A percentile compares a stretch with the other conserved stretches of the same genome.
Evolutionary conservation across 2,797 vertebrate species (phyloP).

Genomic region (Cuculus canorus): DNA sequence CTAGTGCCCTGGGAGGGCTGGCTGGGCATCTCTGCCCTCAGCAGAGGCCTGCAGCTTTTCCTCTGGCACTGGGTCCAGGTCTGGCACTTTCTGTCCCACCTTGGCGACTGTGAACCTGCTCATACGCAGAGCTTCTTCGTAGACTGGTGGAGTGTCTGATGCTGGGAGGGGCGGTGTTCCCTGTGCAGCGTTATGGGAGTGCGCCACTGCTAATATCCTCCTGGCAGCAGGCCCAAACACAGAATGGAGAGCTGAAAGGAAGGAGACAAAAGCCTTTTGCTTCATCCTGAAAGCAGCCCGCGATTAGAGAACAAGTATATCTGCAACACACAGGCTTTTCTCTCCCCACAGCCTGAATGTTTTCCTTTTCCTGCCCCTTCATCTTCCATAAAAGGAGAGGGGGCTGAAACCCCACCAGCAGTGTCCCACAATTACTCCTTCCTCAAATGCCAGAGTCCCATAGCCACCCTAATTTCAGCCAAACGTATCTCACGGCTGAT

Average conservation of each 20-base stretch:
- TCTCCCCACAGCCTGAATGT: neutral
- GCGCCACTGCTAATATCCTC: constrained; percentile 77
- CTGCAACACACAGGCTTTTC: neutral
- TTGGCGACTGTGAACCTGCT: constrained; percentile 78
- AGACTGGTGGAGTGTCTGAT: constrained; percentile 75
- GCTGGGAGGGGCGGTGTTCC: neutral
- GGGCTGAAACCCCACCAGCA: neutral
- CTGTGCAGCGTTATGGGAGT: constrained; percentile 40
- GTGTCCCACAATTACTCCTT: neutral
- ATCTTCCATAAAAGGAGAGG: neutral
- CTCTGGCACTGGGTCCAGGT: constrained; percentile 66
- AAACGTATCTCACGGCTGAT: accelerated
- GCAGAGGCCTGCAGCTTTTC: constrained; percentile 48
- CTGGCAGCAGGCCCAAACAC: constrained; percentile 78
- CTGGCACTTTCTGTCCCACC: constrained; percentile 64
- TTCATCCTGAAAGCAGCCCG: neutral
- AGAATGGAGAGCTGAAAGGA: constrained; percentile 77
- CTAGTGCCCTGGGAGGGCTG: neutral
- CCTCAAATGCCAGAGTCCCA: neutral
- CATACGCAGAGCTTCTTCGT: constrained; percentile 79
- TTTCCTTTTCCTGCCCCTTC: neutral
- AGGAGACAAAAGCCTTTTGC: neutral
- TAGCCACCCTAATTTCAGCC: neutral
- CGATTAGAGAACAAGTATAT: neutral
- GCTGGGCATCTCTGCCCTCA: neutral